These are phyloP conservation scores for Procambarus virginalis DNA, from an alignment of 1,140 invertebrate species.

Conservation along the genomic window DNA sequence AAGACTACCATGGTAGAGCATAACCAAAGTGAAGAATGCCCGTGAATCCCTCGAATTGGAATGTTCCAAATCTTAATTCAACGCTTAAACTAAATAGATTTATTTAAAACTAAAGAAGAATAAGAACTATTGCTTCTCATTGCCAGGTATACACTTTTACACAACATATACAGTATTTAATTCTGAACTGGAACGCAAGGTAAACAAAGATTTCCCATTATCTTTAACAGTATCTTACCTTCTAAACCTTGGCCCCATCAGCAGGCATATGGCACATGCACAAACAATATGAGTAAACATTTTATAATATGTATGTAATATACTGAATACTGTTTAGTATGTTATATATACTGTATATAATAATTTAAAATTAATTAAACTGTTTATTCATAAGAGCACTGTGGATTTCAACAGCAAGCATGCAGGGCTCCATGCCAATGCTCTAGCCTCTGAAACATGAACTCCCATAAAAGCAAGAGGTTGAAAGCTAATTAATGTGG, in stretches of 20 bases:
- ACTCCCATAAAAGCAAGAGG: too few relatives aligned
- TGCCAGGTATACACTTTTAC: constrained; percentile 24
- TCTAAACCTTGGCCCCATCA: constrained; percentile 16
- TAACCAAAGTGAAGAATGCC: constrained; percentile 61
- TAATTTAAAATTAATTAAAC: too few relatives aligned
- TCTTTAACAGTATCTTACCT: constrained; percentile 21
- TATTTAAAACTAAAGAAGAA: constrained; percentile 55
- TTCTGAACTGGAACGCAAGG: constrained; percentile 8
- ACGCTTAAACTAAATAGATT: constrained; percentile 62
- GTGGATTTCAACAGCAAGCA: too few relatives aligned
- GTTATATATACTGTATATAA: too few relatives aligned
- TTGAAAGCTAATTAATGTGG: too few relatives aligned
- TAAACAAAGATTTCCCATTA: constrained; percentile 38
- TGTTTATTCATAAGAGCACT: too few relatives aligned
- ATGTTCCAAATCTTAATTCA: constrained; percentile 68
- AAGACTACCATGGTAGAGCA: constrained; percentile 13
- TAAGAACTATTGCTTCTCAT: constrained; percentile 51
- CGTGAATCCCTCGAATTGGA: constrained; percentile 64
- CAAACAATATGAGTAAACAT: not conserved
- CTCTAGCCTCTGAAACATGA: too few relatives aligned
- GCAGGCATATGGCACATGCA: constrained; percentile 47
- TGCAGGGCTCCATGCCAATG: too few relatives aligned
- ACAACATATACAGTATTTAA: constrained; percentile 14
- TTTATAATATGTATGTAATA: too few relatives aligned
- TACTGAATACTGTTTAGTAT: too few relatives aligned